Base-by-base conservation (phyloP, 2,113 vertebrate species). In the Semnornis frantzii region DNA sequence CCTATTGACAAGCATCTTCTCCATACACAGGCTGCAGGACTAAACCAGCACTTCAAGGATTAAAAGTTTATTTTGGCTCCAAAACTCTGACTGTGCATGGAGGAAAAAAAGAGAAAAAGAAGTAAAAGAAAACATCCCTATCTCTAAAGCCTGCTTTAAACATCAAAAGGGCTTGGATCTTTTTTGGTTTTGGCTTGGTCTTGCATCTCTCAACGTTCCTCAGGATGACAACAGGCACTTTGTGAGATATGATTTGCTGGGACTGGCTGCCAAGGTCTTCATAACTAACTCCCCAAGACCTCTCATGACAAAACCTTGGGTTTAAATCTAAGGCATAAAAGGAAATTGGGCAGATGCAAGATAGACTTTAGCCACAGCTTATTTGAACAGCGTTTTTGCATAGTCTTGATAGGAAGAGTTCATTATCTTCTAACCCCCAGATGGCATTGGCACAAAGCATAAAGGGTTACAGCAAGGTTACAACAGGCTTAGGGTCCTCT, bases 391-490 rank as follows among this genome's bases (percentile, higher is more conserved):
- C 64, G 68, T 59, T 70, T 87, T 87, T 88, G 62, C 90, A 75
- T 80, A 75, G 75, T 42, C 93, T 69, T 30, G 25, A 78, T 39
- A 89, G 63, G 64, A 95, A 89, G 95, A 95, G 65, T 74, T 60
- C 25, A 86, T 93, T 96, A 95, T 95, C 93, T 94, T 95, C 85
- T 72, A 93, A 75, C 82, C 68, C 54, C 46, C 90, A 96, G 86
- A 89, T 79, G 88, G 74, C 33, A 84, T 7, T 42, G 37, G 55
- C 50, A 94, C 63, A 84, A 69, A 84, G 55, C 57, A 85, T 30
- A 76, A 66, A 73, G 28, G 20, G n/a, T 44, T 75, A 48, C 11
- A 66, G 66, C 21, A 33, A 30, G 52, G 62, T 88, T 75, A 72
- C 69, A 72, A 73, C 52, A 64, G 44, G 37, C 33, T 85, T 33